Evolutionary conservation across 2,113 vertebrate genomes (phyloP).

Genomic region (Pristiophorus japonicus): DNA sequence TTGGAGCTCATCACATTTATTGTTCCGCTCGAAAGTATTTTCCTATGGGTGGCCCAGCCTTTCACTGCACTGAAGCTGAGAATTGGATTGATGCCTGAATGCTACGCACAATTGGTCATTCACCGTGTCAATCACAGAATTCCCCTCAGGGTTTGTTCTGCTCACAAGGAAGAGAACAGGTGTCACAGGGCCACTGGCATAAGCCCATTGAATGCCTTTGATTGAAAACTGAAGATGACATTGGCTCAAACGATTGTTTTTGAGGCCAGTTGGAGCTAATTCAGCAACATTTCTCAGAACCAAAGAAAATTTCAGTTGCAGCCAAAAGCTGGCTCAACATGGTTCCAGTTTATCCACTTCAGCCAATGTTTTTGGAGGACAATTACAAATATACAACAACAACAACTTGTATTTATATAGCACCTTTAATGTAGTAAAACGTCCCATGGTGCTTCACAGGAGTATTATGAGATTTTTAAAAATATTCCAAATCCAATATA

Average conservation of each 20-base stretch:
- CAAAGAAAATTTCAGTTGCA: slow-evolving; percentile 19
- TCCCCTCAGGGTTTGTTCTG: neutral
- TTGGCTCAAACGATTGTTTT: slow-evolving; percentile 17
- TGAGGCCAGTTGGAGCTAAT: slow-evolving; percentile 15
- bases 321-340: neutral
- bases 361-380: neutral
- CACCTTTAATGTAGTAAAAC: no score
- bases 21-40: slow-evolving; percentile 18
- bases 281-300: slow-evolving; percentile 15
- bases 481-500: neutral
- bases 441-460: no score
- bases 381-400: neutral
- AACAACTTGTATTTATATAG: no score
- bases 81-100: slow-evolving; percentile 34
- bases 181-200: slow-evolving; percentile 4
- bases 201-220: neutral
- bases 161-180: slow-evolving; percentile 17
- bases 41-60: slow-evolving; percentile 21
- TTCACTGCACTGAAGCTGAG: slow-evolving; percentile 17
- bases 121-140: slow-evolving; percentile 18
- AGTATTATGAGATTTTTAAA: no score
- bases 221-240: slow-evolving; percentile 29
- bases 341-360: neutral
- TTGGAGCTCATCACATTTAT: slow-evolving; percentile 29
- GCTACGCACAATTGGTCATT: slow-evolving; percentile 23